Evolutionary conservation across 2,113 vertebrate species (phyloP).

Genomic region (Erythrocebus patas): DNA sequence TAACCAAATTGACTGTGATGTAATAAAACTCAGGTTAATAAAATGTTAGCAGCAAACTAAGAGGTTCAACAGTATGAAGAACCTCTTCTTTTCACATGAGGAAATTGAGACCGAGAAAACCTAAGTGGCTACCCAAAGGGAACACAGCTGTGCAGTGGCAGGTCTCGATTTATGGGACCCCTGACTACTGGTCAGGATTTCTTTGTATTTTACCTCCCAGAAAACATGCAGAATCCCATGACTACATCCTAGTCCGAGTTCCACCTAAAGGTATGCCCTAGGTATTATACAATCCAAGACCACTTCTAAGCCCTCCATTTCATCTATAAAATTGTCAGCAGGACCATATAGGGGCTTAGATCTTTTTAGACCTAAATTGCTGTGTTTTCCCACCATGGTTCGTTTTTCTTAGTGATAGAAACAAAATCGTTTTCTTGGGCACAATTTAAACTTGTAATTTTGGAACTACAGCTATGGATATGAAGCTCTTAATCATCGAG

Average conservation of each 20-base stretch:
- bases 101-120: neutral
- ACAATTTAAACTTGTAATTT: conserved; percentile 60
- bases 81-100: neutral
- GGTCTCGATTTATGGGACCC: neutral
- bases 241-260: neutral
- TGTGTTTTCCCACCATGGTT: neutral
- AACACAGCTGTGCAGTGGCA: neutral
- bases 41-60: neutral
- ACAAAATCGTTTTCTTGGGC: neutral
- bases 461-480: conserved; percentile 44
- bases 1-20: neutral
- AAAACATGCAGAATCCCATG: neutral
- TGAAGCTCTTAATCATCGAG: conserved; percentile 61
- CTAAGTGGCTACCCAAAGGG: neutral
- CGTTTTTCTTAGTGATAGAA: conserved; percentile 38
- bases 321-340: neutral
- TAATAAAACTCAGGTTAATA: neutral
- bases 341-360: neutral
- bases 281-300: neutral
- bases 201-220: neutral
- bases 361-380: neutral
- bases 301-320: neutral
- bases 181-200: neutral
- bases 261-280: neutral
- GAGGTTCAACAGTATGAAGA: neutral